Conservation (phyloP, 1,140 invertebrate genomes). For the Macrosteles quadrilineatus region DNA sequence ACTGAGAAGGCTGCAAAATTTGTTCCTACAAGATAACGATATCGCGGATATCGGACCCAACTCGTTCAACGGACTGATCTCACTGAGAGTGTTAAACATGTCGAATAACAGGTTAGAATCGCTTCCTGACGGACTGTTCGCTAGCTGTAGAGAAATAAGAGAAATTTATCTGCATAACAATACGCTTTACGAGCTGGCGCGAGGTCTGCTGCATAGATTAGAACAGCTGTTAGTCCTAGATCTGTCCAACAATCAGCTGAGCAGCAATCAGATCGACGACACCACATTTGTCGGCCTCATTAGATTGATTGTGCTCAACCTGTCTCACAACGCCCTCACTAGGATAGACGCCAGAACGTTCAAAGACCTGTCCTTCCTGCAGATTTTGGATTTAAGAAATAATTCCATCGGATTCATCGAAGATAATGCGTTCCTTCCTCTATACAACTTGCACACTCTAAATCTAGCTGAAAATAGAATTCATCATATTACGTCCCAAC, state of each 20-base stretch:
- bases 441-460: constrained; percentile 84
- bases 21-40: constrained; percentile 80
- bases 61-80: constrained; percentile 71
- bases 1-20: constrained; percentile 70
- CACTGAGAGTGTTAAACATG: constrained; percentile 77
- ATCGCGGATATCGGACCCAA: constrained; percentile 77
- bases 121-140: constrained; percentile 76
- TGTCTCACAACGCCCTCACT: constrained; percentile 81
- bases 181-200: constrained; percentile 73
- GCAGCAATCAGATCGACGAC: constrained; percentile 77
- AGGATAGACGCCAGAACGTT: constrained; percentile 81
- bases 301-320: constrained; percentile 77
- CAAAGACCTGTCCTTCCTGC: constrained; percentile 82
- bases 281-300: constrained; percentile 83
- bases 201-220: constrained; percentile 78
- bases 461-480: constrained; percentile 84
- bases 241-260: constrained; percentile 82
- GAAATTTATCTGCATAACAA: constrained; percentile 84
- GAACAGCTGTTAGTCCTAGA: constrained; percentile 84
- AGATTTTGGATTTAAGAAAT: constrained; percentile 83
- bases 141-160: constrained; percentile 71
- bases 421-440: constrained; percentile 80
- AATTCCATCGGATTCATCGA: constrained; percentile 85
- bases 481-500: constrained; percentile 73
- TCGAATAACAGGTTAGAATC: constrained; percentile 77